Percentiles rank a stretch among this genome's conserved stretches.
These are phyloP conservation scores for Chelonoidis abingdonii DNA, from an alignment of 2,113 vertebrate species.

Conservation along the genomic window DNA sequence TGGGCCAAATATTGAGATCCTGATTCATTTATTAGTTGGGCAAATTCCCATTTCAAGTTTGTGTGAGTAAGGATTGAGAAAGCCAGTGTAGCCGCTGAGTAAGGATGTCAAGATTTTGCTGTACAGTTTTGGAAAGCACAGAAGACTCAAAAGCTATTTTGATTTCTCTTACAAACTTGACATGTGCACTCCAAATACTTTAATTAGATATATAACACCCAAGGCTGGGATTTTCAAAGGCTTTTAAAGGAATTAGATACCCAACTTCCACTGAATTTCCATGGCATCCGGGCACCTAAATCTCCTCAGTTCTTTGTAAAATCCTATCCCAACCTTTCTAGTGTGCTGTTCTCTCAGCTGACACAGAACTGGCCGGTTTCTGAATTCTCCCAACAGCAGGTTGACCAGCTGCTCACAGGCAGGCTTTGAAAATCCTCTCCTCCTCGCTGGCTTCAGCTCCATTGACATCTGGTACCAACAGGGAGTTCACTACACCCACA, in stretches of 20 bases:
- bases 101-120: not conserved
- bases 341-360: not conserved
- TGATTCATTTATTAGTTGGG: constrained; percentile 71
- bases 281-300: not conserved
- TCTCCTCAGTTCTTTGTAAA: not conserved
- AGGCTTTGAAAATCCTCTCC: constrained; percentile 27
- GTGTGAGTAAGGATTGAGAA: not conserved
- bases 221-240: constrained; percentile 3
- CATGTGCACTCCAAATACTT: constrained; percentile 61
- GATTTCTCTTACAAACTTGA: not conserved
- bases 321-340: not conserved
- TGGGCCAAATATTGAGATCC: constrained; percentile 59
- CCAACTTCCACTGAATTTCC: constrained; percentile 1
- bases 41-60: not conserved
- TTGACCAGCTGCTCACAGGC: constrained; percentile 41
- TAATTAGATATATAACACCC: constrained; percentile 29
- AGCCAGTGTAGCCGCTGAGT: not conserved
- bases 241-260: not conserved
- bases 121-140: not conserved
- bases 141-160: not conserved
- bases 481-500: constrained; percentile 71
- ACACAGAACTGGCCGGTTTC: not conserved
- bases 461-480: constrained; percentile 71
- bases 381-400: not conserved
- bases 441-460: constrained; percentile 55